These are phyloP conservation scores for Epizoanthus ramosus DNA, from an alignment of 92 coral and sea anemone species.

Conservation along the genomic window DNA sequence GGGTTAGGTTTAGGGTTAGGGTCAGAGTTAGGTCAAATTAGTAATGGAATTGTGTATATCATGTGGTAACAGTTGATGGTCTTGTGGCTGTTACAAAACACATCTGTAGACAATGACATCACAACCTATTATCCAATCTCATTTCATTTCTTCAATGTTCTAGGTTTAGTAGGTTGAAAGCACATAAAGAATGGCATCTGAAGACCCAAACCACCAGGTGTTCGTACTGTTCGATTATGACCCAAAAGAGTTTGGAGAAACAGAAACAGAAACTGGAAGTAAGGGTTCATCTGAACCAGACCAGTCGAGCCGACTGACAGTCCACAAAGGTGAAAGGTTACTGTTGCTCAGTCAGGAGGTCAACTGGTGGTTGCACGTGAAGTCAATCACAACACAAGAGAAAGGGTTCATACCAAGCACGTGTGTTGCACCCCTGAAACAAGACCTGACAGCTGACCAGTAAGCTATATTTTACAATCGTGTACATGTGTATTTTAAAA, in stretches of 20 bases:
- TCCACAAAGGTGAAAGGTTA: conserved; percentile 13
- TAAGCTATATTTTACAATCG: conserved; percentile 39
- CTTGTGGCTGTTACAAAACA: no score
- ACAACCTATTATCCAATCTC: no score
- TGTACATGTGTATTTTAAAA: no score
- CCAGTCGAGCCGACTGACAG: background rate
- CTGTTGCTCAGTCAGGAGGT: conserved; percentile 11
- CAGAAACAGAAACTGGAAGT: background rate
- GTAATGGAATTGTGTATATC: no score
- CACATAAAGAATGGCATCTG: background rate
- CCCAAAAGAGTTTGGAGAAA: background rate
- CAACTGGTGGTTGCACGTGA: conserved; percentile 16
- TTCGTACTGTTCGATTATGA: conserved; percentile 9
- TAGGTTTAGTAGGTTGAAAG: no score
- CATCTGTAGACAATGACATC: no score
- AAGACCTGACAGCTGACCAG: conserved; percentile 67
- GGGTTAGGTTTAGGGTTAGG: no score
- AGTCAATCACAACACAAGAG: conserved; percentile 24
- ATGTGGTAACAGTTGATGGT: no score
- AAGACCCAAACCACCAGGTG: background rate
- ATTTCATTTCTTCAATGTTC: no score
- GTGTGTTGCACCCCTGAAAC: conserved; percentile 66
- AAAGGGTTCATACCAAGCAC: conserved; percentile 47
- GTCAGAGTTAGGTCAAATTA: no score
- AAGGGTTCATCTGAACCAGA: background rate